Base-by-base conservation (phyloP, 2,113 vertebrate genomes). In the Calypte anna region DNA sequence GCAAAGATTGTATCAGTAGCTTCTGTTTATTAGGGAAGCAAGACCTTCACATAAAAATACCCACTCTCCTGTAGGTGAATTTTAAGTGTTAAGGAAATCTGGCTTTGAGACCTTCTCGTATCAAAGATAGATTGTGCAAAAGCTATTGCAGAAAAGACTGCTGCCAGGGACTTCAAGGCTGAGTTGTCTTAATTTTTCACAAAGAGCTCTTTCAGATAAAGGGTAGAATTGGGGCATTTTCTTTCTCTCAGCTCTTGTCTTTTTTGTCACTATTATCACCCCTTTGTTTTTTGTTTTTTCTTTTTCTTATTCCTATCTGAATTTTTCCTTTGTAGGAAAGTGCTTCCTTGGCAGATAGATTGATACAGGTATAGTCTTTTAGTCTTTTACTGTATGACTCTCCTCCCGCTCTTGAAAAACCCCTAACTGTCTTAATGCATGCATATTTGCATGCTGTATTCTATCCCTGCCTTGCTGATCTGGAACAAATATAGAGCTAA, bases 281-380 rank as follows among this genome's bases (percentile, higher is more conserved):
- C 61, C 68, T 72, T 77, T 81, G 63, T 89, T 82, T 94, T 98
- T 97, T 92, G 22, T 12, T 25, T 25, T 53, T 96, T 94, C 94
- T 77, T 97, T 95, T 94, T 98, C 90, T 98, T 98, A 97, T 98
- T 98, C 98, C 98, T 99, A 91, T 98, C 98, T 99, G 97, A 97
- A 98, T 99, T 98, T 99, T 98, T 97, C 97, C 97, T 99, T 99
- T 99, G 97, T 99, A 99, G 99, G 99, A 99, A 99, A 99, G 99
- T 98, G 99, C 99, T 99, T 99, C 99, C 98, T 98, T 99, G 99
- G 99, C 99, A 99, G 99, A 99, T 99, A 99, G 99, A 99, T 99
- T 99, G 99, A 99, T 99, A 98, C 99, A 99, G 99, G 99, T 99
- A 99, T 99, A 98, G 97, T 98, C 97, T 97, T 96, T 80, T 74